Conservation (phyloP, 2,888 invertebrate species). For the Odontocerum albicorne region DNA sequence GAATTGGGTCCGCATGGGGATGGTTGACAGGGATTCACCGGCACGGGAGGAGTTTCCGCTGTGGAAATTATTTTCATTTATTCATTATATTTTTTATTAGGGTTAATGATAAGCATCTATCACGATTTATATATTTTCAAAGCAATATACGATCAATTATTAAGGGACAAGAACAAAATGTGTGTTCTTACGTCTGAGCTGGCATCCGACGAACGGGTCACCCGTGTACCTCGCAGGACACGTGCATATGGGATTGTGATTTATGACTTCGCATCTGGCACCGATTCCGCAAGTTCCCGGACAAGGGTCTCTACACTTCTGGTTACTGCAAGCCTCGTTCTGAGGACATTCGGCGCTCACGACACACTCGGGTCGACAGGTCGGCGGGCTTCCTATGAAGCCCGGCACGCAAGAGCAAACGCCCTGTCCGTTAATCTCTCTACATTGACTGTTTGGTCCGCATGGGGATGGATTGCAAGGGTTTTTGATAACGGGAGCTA, state of each 20-base stretch:
- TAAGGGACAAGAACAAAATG: too few relatives aligned
- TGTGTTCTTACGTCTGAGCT: conserved; percentile 57
- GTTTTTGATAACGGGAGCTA: conserved; percentile 44
- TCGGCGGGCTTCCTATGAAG: conserved; percentile 74
- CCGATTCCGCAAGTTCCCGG: conserved; percentile 73
- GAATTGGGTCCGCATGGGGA: conserved; percentile 70
- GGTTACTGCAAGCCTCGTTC: conserved; percentile 75
- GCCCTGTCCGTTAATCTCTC: conserved; percentile 68
- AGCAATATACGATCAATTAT: too few relatives aligned
- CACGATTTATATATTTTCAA: too few relatives aligned
- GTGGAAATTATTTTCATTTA: too few relatives aligned
- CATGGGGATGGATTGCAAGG: conserved; percentile 68
- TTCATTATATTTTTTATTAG: too few relatives aligned
- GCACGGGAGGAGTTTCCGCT: conserved; percentile 48
- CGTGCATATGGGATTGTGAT: conserved; percentile 78
- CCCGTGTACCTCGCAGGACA: conserved; percentile 70
- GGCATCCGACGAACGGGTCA: conserved; percentile 74
- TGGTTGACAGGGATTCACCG: conserved; percentile 64
- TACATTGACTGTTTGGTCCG: conserved; percentile 76
- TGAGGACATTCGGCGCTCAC: conserved; percentile 76
- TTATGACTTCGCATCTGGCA: conserved; percentile 72
- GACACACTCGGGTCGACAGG: conserved; percentile 77
- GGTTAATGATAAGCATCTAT: too few relatives aligned
- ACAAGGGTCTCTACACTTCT: conserved; percentile 79
- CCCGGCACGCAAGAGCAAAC: conserved; percentile 77